Evolutionary conservation across 2,888 invertebrate species (phyloP).

Genomic region (Ophraella communa): DNA sequence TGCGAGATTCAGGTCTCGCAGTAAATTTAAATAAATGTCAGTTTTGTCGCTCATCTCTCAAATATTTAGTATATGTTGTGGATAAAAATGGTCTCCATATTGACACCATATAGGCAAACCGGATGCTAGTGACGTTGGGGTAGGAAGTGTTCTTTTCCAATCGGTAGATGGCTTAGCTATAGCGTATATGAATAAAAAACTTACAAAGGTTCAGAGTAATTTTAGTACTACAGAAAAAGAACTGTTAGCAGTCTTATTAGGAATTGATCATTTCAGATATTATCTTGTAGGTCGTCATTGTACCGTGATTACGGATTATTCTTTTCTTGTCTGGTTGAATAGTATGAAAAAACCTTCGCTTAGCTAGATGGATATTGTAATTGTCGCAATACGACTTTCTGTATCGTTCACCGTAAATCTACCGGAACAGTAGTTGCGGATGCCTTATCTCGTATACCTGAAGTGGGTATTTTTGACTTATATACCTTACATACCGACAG

Average conservation of each 20-base stretch:
- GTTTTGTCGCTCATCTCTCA: not conserved
- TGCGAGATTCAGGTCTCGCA: not conserved
- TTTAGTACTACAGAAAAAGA: not conserved
- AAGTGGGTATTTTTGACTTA: too few species aligned
- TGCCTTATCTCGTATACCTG: too few species aligned
- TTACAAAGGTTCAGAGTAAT: too few species aligned
- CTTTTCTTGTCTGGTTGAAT: not conserved
- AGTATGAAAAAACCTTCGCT: constrained; percentile 5
- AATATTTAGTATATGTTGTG: not conserved
- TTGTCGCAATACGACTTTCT: too few species aligned
- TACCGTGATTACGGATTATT: constrained; percentile 3
- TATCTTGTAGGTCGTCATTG: not conserved
- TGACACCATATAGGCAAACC: not conserved
- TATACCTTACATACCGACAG: too few species aligned
- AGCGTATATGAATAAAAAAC: too few species aligned
- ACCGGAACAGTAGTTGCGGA: too few species aligned
- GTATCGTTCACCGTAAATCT: too few species aligned
- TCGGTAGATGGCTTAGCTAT: too few species aligned
- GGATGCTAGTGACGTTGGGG: not conserved
- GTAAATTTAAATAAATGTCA: not conserved
- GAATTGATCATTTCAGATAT: not conserved
- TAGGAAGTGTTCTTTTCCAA: not conserved
- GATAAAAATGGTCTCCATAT: not conserved
- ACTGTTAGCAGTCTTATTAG: not conserved
- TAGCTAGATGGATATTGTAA: constrained; percentile 1